Base-by-base conservation (phyloP, 2,888 invertebrate species). In the Macrosoma leucophasiata region DNA sequence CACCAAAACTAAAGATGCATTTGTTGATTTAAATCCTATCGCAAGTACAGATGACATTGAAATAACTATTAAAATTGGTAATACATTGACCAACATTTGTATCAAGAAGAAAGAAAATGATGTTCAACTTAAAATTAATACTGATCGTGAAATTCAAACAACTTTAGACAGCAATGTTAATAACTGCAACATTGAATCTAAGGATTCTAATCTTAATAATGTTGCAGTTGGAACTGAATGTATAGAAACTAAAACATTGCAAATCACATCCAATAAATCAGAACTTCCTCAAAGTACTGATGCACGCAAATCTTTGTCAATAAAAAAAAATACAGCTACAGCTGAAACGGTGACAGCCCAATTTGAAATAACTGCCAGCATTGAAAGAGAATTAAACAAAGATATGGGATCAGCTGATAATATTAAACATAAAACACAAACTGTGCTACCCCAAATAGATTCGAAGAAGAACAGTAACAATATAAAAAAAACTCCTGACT, bases 281-380 rank as follows among this genome's bases (percentile, higher is more conserved):
- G 19, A 7, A 19, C 17, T 19, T 19, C 18, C 4, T n/a, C n/a
- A n/a, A n/a, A n/a, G n/a, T n/a, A n/a, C n/a, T n/a, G n/a, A n/a
- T n/a, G n/a, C n/a, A n/a, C n/a, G 15, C 13, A 67, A 67, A 55
- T 57, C 66, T 33, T 30, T 29, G 13, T 62, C 62, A 27, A 55
- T 45, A 3, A 77, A 74, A 40, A 79, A 74, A 52, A 67, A 75
- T 43, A 82, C 81, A 28, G 73, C 71, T 10, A 79, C 81, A 35
- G 78, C 77, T 36, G 79, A 76, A 13, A 82, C 81, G 37, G 62
- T 54, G 31, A 66, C 68, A 22, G 71, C 50, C 29, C 64, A 68
- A 11, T 67, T 64, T 55, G 73, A 76, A 55, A 81, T 77, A 7
- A 76, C 79, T 38, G 73, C 71, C 41, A 81, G 76, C 68, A 64